These are phyloP conservation scores for Trichogramma dendrolimi DNA, from an alignment of 2,888 invertebrate genomes.

Conservation along the genomic window DNA sequence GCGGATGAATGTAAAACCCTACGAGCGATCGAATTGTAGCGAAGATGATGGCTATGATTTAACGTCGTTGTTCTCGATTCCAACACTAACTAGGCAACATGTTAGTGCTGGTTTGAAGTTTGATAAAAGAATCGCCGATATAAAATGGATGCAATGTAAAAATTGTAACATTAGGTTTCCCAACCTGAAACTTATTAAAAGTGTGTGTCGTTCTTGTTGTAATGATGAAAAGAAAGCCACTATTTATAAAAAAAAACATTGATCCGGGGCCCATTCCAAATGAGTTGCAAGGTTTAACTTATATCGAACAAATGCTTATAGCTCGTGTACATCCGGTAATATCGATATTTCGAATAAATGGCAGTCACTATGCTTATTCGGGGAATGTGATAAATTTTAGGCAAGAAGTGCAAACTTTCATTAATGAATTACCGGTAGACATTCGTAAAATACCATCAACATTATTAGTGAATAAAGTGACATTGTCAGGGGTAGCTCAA, in stretches of 20 bases:
- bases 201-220: too few relatives aligned
- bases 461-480: neutral
- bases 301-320: neutral
- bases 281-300: neutral
- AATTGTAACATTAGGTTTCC: too few relatives aligned
- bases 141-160: too few relatives aligned
- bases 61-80: too few relatives aligned
- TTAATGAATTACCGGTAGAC: neutral
- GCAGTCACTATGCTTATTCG: neutral
- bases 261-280: neutral
- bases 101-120: too few relatives aligned
- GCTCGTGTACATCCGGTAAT: neutral
- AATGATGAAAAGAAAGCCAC: too few relatives aligned
- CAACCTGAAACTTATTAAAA: too few relatives aligned
- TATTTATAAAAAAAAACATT: neutral
- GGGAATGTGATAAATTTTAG: neutral
- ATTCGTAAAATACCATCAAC: neutral
- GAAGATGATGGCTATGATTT: too few relatives aligned
- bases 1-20: too few relatives aligned
- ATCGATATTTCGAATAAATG: neutral
- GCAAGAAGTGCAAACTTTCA: neutral
- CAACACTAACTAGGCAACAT: too few relatives aligned
- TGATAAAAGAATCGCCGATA: too few relatives aligned
- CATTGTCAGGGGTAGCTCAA: neutral
- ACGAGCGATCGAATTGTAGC: too few relatives aligned